Evolutionary conservation across 2,888 invertebrate species (phyloP).

Genomic region (Calliopum simillimum): DNA sequence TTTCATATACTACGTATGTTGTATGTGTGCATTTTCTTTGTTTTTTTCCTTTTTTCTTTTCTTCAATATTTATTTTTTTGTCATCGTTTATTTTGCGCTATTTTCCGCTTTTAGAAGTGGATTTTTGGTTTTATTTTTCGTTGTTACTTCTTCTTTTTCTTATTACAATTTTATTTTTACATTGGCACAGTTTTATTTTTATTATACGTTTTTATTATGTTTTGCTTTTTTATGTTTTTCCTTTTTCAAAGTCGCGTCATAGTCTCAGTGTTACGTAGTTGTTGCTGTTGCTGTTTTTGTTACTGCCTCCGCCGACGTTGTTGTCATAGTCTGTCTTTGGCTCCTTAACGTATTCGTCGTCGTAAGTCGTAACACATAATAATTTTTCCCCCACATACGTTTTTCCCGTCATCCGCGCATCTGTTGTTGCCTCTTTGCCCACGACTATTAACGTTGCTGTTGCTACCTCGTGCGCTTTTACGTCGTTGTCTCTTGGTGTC

Average conservation of each 20-base stretch:
- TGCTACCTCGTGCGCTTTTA: constrained; percentile 19
- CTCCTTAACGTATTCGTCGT: constrained; percentile 25
- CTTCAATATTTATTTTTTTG: background rate
- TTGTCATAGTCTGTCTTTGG: constrained; percentile 26
- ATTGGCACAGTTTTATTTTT: constrained; percentile 32
- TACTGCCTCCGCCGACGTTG: constrained; percentile 17
- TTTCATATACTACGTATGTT: background rate
- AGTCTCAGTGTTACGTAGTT: constrained; percentile 12
- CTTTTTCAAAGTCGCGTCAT: constrained; percentile 31
- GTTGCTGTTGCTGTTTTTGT: constrained; percentile 15
- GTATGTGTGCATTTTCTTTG: background rate
- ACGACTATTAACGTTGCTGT: constrained; percentile 21
- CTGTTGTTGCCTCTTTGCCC: constrained; percentile 32
- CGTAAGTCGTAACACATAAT: constrained; percentile 31
- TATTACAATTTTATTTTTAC: constrained; percentile 16
- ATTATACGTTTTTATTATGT: constrained; percentile 19
- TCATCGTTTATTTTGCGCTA: constrained; percentile 5
- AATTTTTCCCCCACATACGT: constrained; percentile 24
- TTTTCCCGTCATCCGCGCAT: constrained; percentile 34
- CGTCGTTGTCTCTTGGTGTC: background rate
- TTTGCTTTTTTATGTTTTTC: constrained; percentile 4
- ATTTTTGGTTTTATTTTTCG: constrained; percentile 16
- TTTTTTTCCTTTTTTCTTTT: background rate
- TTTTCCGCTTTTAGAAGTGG: constrained; percentile 16
- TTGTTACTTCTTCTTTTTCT: constrained; percentile 22